Conservation (phyloP, 2,797 vertebrate species). For the Pseudochromis fuscus region DNA sequence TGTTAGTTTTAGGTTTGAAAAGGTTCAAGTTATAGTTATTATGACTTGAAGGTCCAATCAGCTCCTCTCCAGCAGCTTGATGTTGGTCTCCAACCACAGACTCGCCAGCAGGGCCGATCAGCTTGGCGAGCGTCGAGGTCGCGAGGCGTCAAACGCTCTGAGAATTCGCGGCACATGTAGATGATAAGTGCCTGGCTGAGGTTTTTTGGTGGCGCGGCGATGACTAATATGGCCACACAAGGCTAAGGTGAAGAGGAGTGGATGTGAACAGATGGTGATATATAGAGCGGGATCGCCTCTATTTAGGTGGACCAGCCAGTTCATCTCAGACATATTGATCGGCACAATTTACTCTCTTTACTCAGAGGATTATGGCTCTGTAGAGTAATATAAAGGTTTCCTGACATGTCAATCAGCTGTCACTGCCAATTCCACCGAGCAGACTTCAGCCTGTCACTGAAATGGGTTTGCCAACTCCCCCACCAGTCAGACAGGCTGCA, state of each 20-base stretch:
- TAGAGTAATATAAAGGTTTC: slow-evolving; percentile 87
- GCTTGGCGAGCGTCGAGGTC: background rate
- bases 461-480: slow-evolving; percentile 65
- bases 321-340: slow-evolving; percentile 82
- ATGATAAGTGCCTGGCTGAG: slow-evolving; percentile 30
- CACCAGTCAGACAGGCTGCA: slow-evolving; percentile 63
- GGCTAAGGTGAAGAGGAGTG: slow-evolving; percentile 62
- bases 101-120: background rate
- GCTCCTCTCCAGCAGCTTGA: background rate
- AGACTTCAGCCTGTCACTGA: slow-evolving; percentile 76
- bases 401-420: slow-evolving; percentile 83
- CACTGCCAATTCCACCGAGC: slow-evolving; percentile 78
- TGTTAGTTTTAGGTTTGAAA: too few species aligned
- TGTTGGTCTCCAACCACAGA: background rate
- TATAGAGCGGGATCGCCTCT: slow-evolving; percentile 63
- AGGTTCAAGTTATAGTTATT: too few species aligned
- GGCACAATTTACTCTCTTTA: slow-evolving; percentile 82
- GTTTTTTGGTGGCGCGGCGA: slow-evolving; percentile 40
- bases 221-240: slow-evolving; percentile 68
- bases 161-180: slow-evolving; percentile 39
- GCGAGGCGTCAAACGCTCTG: slow-evolving; percentile 15
- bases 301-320: slow-evolving; percentile 74
- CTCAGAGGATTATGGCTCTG: slow-evolving; percentile 81
- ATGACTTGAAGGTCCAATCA: background rate
- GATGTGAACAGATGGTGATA: slow-evolving; percentile 72